Conservation (phyloP, 2,113 vertebrate species). For the Gorilla gorilla region DNA sequence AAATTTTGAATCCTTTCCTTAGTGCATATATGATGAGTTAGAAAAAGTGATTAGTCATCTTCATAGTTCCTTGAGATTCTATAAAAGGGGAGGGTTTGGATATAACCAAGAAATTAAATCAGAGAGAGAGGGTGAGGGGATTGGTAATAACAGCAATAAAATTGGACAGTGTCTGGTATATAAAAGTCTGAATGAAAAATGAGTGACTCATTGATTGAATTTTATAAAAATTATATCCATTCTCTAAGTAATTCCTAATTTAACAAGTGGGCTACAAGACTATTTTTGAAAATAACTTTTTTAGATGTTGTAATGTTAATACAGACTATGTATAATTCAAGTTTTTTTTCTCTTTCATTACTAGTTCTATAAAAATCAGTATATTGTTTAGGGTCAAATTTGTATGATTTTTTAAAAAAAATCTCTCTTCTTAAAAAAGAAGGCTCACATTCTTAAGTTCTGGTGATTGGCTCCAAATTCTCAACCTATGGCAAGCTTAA, state of each 20-base stretch:
- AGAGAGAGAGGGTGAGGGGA: neutral
- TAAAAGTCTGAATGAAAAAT: neutral
- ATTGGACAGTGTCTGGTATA: neutral
- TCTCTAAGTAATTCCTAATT: neutral
- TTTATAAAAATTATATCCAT: neutral
- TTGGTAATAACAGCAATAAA: neutral
- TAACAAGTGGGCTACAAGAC: neutral
- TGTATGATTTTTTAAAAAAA: neutral
- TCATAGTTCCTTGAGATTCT: neutral
- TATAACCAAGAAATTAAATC: neutral
- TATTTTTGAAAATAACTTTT: neutral
- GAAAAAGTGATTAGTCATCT: neutral
- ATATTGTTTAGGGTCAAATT: neutral
- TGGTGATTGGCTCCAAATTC: constrained; percentile 49
- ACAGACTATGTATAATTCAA: neutral
- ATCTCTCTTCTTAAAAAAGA: constrained; percentile 8
- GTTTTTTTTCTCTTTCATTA: neutral
- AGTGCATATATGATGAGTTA: neutral
- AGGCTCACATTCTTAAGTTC: neutral
- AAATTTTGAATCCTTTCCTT: constrained; percentile 10
- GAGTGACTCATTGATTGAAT: neutral
- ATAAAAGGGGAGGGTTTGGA: neutral
- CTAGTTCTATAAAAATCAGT: neutral
- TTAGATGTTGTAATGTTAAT: neutral
- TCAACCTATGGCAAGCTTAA: constrained; percentile 70